Conservation (phyloP, 2,113 vertebrate genomes). For the Apeltes quadracus region DNA sequence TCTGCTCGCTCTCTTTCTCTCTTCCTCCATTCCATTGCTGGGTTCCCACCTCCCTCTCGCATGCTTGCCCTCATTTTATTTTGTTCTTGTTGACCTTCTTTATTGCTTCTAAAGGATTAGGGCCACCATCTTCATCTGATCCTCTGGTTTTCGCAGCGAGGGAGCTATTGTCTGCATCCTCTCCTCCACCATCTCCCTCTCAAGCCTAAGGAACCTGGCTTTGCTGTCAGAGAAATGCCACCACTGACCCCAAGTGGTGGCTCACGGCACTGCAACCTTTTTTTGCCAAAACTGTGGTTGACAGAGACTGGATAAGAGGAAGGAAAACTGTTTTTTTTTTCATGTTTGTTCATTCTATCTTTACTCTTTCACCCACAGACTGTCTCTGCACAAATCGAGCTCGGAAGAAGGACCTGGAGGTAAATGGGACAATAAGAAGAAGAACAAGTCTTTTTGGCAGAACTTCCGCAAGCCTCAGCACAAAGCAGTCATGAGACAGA, state of each 20-base stretch:
- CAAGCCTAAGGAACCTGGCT: constrained; percentile 71
- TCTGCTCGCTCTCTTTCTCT: constrained; percentile 32
- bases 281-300: neutral
- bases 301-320: neutral
- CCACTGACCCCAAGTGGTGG: constrained; percentile 75
- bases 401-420: constrained; percentile 94
- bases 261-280: constrained; percentile 1
- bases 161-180: constrained; percentile 2
- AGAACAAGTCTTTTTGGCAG: constrained; percentile 98
- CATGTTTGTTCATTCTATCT: neutral
- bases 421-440: constrained; percentile 98
- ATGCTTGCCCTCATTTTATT: neutral
- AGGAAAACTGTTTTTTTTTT: too few species aligned
- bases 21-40: constrained; percentile 8
- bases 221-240: constrained; percentile 31
- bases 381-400: constrained; percentile 92
- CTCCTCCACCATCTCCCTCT: constrained; percentile 54
- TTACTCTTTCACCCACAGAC: constrained; percentile 76
- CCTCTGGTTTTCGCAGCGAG: constrained; percentile 28
- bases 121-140: constrained; percentile 13
- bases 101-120: constrained; percentile 8
- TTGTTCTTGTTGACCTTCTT: constrained; percentile 14
- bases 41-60: constrained; percentile 29
- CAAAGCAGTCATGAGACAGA: constrained; percentile 91
- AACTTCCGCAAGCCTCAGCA: constrained; percentile 93